Evolutionary conservation across 2,888 invertebrate genomes (phyloP).

Genomic region (Pharmacophagus antenor): DNA sequence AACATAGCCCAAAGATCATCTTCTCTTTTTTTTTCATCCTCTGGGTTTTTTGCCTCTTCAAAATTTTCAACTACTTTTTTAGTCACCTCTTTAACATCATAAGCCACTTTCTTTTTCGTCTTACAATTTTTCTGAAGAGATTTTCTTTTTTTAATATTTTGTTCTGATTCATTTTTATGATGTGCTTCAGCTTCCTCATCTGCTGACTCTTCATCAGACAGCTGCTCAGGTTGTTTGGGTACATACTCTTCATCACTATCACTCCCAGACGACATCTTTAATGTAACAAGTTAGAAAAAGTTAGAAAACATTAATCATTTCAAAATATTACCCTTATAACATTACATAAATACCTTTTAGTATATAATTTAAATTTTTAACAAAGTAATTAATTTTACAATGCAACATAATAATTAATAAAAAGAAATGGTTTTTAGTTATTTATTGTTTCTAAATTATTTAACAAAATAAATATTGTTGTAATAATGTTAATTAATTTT

Average conservation of each 20-base stretch:
- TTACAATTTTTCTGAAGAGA: slow-evolving; percentile 44
- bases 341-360: neutral
- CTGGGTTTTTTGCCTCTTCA: slow-evolving; percentile 60
- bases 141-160: slow-evolving; percentile 62
- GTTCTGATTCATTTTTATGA: slow-evolving; percentile 72
- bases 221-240: slow-evolving; percentile 83
- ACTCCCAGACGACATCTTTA: slow-evolving; percentile 82
- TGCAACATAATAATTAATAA: slow-evolving; percentile 2
- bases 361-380: neutral
- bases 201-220: slow-evolving; percentile 85
- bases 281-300: neutral
- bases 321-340: too few species aligned
- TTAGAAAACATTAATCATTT: neutral
- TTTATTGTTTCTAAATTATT: slow-evolving; percentile 8
- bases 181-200: slow-evolving; percentile 82
- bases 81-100: slow-evolving; percentile 36
- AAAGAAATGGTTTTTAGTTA: slow-evolving; percentile 1
- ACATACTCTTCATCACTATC: slow-evolving; percentile 91
- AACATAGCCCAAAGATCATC: slow-evolving; percentile 91
- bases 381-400: neutral
- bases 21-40: slow-evolving; percentile 85
- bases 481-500: slow-evolving; percentile 44
- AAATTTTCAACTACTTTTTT: slow-evolving; percentile 47
- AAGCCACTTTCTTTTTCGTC: slow-evolving; percentile 54
- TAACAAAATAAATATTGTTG: neutral